These are phyloP conservation scores for Hystrix brachyura DNA, from an alignment of 2,113 vertebrate species.

Conservation along the genomic window DNA sequence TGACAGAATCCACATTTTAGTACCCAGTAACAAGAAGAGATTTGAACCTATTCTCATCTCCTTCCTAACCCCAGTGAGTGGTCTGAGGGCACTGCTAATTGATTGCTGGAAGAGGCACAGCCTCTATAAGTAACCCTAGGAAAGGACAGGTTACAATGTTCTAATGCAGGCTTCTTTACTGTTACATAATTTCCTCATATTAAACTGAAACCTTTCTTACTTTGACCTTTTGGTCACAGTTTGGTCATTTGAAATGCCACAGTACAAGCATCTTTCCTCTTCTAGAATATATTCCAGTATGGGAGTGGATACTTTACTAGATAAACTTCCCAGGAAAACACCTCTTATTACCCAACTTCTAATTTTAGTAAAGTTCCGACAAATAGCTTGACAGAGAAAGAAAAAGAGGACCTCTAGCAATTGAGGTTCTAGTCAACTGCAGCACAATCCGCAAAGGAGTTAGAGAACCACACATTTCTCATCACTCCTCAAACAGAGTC, in stretches of 20 bases:
- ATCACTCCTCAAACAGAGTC: background rate
- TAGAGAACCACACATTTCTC: background rate
- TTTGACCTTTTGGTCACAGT: slow-evolving; percentile 6
- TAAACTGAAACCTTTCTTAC: background rate
- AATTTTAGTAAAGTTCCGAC: background rate
- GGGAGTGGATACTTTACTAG: background rate
- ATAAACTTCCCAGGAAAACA: slow-evolving; percentile 43
- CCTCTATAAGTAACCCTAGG: background rate
- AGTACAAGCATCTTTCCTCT: background rate
- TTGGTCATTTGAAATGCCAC: slow-evolving; percentile 1
- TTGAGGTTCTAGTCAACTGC: background rate
- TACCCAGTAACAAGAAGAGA: slow-evolving; percentile 8
- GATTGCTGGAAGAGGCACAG: background rate
- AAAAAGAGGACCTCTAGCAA: background rate
- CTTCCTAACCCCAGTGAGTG: background rate
- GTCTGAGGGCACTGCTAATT: background rate
- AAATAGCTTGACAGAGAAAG: background rate
- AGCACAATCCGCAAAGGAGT: background rate
- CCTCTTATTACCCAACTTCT: slow-evolving; percentile 21
- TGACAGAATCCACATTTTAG: background rate
- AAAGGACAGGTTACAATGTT: background rate
- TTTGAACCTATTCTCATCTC: background rate
- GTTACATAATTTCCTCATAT: background rate
- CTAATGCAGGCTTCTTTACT: background rate
- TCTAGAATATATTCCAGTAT: background rate